Conservation (phyloP, 2,888 invertebrate species). For the Torymus texanus region DNA sequence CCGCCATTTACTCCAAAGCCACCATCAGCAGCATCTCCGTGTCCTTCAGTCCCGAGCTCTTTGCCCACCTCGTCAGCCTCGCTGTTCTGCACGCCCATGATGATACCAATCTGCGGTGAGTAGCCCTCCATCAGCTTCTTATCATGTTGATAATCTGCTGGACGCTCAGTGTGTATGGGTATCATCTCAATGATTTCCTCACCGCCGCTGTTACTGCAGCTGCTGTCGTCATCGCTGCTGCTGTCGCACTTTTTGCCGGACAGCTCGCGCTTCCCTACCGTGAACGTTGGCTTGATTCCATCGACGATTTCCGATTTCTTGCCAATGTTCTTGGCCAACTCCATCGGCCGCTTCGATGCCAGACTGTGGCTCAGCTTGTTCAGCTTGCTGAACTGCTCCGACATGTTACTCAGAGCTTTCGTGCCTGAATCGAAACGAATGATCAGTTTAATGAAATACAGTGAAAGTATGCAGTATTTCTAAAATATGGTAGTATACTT, state of each 20-base stretch:
- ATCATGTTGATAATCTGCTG: slow-evolving; percentile 64
- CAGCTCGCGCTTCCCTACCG: slow-evolving; percentile 68
- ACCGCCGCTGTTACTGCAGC: slow-evolving; percentile 77
- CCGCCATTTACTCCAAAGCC: not conserved
- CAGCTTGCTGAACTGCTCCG: slow-evolving; percentile 90
- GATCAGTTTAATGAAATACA: slow-evolving; percentile 57
- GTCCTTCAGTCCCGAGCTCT: slow-evolving; percentile 32
- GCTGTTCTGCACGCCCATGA: slow-evolving; percentile 75
- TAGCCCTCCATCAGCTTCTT: slow-evolving; percentile 76
- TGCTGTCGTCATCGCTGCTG: slow-evolving; percentile 76
- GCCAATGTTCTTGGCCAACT: slow-evolving; percentile 61
- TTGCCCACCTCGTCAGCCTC: slow-evolving; percentile 58
- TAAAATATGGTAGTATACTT: not conserved
- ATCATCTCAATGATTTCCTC: slow-evolving; percentile 77
- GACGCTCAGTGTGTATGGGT: slow-evolving; percentile 61
- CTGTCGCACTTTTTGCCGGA: slow-evolving; percentile 74
- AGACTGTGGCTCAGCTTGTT: slow-evolving; percentile 83
- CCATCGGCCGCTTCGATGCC: slow-evolving; percentile 74
- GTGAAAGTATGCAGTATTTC: slow-evolving; percentile 11
- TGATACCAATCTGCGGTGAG: slow-evolving; percentile 82
- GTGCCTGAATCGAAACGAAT: slow-evolving; percentile 78
- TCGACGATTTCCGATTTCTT: slow-evolving; percentile 58
- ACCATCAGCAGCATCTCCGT: not conserved
- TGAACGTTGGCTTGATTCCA: slow-evolving; percentile 67
- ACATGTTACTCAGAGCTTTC: slow-evolving; percentile 90